Evolutionary conservation across 2,797 vertebrate species (phyloP), one percentile per base, ranked within the genome.

Genomic region (Arrhamphus sclerolepis): DNA sequence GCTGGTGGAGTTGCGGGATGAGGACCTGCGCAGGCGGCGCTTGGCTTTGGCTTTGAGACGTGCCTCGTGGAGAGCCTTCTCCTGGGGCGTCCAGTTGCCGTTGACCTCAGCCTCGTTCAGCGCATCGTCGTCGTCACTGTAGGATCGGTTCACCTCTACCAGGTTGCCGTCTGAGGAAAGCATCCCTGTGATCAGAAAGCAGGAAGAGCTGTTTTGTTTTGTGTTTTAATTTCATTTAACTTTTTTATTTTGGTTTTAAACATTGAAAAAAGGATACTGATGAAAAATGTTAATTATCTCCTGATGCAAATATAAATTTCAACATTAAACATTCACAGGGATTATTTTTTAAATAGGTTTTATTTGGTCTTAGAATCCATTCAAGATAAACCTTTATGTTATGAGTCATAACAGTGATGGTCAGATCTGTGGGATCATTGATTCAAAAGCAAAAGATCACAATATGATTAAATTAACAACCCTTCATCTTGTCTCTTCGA

Each of bases 41-140:
- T 95, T 95, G 55, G 93, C 94, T 76, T 95, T 95, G 56, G 94
- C 94, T 77, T 93, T 95, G 46, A 95, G 85, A 16, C 92, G 87
- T 0, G 95, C 94, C 81, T 95, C 94, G 3, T 95, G 93, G 46
- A 95, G 88, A 0, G 93, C 90, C 56, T 95, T 95, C 83, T 96
- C 95, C 84, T 95, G 94, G 4, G 93, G 93, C 5, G 93, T 94
- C 94, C 95, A 94, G 75, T 93, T 86, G 1, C 86, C 92, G 1
- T 93, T 88, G 57, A 89, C 89, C 77, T 93, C 93, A 0, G 41
- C 70, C 2, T 92, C 94, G 1, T 84, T 90, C 57, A 93, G 81
- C 13, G 29, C 75, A 1, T 90, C 89, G 0, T 92, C 92, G 0
- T 92, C 90, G 0, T 85, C 92, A 1, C 75, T 90, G 69, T 87